Evolutionary conservation across 2,797 vertebrate genomes (phyloP), one percentile per base, ranked within the genome.

Genomic region (Avahi laniger): DNA sequence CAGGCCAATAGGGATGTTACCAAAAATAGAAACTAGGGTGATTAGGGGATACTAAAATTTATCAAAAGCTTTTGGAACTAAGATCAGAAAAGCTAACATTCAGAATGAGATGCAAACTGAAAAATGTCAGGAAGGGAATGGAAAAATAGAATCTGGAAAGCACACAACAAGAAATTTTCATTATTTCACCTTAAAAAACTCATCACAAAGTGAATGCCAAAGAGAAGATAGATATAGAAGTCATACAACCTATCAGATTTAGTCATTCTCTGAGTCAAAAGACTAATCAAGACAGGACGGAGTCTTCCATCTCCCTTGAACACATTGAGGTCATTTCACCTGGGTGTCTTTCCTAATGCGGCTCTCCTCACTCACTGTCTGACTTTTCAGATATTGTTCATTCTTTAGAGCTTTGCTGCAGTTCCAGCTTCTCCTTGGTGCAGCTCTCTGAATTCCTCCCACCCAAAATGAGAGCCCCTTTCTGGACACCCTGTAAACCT

Each of bases 51-150:
- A 80, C 38, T 57, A 46, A 90, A 89, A 57, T 63, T 72, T 86
- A 96, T 59, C 50, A 86, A 95, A 94, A 78, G 10, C 20, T 43
- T 91, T 93, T 87, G 80, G 33, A 35, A 35, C 33, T 41, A 73
- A 93, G 26, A 30, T 67, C 70, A 96, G 83, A 83, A 94, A 61
- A 81, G 13, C 10, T 61, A 79, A 95, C 89, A n/a, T 73, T 85
- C 67, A 94, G 35, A 91, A 93, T 30, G 38, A 96, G 46, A 70
- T 54, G 46, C 10, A 92, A 70, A 79, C 38, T 61, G 14, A 26
- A 79, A 87, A 79, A 84, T 50, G 28, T 1, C 35, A 73, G 30
- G 8, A 48, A 89, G 67, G 30, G 2, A 63, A 48, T 52, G 18
- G 30, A 59, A 61, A 70, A 83, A n/a, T 4, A 90, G 22, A 93